Evolutionary conservation across 2,888 invertebrate species (phyloP), one percentile per base, ranked within the genome.

Genomic region (Sarcophaga caerulescens): DNA sequence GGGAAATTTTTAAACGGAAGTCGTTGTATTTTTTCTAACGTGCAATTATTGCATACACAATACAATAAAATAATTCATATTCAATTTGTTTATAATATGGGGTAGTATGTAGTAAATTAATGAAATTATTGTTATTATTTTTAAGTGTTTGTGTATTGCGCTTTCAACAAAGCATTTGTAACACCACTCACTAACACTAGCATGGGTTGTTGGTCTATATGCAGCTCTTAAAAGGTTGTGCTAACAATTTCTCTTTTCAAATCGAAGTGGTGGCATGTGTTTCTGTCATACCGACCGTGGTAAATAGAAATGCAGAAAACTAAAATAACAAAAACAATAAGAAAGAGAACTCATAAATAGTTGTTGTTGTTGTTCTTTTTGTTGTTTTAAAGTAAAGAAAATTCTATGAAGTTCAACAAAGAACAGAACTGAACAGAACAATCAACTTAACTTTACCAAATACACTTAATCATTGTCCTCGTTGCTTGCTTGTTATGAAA

Each of bases 381-480:
- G 2, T 52, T 19, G 35, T 63, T 23, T 63, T 63, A 21, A 62
- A 57, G n/a, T 4, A 21, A 60, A 60, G 57, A 66, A 2, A 60
- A 5, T 44, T 71, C 1, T 3, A 4, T n/a, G 11, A 62, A 6
- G 21, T 63, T 44, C 62, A 11, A 45, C 10, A 52, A 52, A 17
- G 17, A 63, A n/a, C 14, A 35, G 35, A 35, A 35, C 10, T 8
- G 10, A 8, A 19, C 6, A 76, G 21, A 84, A 84, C 68, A 84
- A 84, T 80, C n/a, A n/a, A 17, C 19, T 57, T 52, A 79, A 79
- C 65, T 74, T 63, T 62, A 68, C 76, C 81, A 84, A 52, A 52
- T 17, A 80, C 59, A 76, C 79, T 82, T 80, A 84, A 87, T 84
- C 82, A 80, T 79, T 59, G 68, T 76, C 62, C 84, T 84, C 82